These are phyloP conservation scores for Nothoprocta perdicaria DNA, from an alignment of 2,113 vertebrate species.

Conservation along the genomic window DNA sequence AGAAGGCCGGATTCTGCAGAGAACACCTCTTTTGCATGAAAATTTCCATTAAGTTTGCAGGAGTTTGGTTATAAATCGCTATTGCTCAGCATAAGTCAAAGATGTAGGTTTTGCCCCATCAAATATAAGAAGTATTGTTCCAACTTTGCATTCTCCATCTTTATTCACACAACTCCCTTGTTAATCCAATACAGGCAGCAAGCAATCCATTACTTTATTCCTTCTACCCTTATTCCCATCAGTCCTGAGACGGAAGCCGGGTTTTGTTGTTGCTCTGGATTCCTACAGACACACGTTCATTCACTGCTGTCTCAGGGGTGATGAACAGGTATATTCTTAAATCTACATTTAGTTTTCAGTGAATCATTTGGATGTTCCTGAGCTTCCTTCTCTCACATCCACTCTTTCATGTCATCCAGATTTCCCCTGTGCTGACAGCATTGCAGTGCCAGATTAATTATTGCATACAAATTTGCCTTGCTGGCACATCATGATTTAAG, in stretches of 20 bases:
- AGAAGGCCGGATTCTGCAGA: not conserved
- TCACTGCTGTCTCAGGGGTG: not conserved
- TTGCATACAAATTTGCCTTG: not conserved
- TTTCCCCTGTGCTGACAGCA: not conserved
- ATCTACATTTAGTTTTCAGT: constrained; percentile 21
- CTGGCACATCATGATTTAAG: not conserved
- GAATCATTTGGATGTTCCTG: not conserved
- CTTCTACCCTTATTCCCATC: not conserved
- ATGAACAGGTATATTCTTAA: constrained; percentile 14
- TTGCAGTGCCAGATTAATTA: not conserved
- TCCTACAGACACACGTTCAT: not conserved
- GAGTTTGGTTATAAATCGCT: not conserved
- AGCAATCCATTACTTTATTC: not conserved
- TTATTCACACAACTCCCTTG: not conserved
- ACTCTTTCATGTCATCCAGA: not conserved
- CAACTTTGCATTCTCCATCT: not conserved
- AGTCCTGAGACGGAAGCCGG: not conserved
- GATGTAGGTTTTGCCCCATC: not conserved
- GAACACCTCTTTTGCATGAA: not conserved
- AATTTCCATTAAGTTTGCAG: not conserved
- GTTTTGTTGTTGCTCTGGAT: not conserved
- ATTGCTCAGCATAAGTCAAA: not conserved
- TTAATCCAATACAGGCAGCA: not conserved
- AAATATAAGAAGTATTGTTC: not conserved
- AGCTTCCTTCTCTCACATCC: not conserved